Evolutionary conservation across 2,888 invertebrate genomes (phyloP).

Genomic region (Philopedon plagiatum): DNA sequence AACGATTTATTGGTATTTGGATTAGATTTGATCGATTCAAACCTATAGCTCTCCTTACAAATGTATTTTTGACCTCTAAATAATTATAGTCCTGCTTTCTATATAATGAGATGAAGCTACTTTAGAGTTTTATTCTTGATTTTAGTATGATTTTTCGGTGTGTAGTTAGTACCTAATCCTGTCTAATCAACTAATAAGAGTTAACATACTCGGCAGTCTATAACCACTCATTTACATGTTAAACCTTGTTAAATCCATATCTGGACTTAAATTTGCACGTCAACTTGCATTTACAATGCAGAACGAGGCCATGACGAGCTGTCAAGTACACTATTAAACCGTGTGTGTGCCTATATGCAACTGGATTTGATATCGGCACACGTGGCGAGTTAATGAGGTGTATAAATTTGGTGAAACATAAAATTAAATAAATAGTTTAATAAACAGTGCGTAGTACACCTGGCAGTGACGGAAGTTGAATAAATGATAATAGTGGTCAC

Average conservation of each 20-base stretch:
- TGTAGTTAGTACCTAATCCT: no score
- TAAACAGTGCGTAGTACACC: constrained; percentile 17
- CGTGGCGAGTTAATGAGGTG: constrained; percentile 41
- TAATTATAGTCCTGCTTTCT: no score
- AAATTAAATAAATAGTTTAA: constrained; percentile 38
- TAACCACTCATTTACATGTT: constrained; percentile 11
- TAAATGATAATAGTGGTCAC: background rate
- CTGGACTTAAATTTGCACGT: constrained; percentile 20
- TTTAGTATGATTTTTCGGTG: no score
- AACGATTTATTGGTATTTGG: no score
- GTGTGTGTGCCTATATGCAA: constrained; percentile 29
- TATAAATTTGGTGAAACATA: constrained; percentile 28
- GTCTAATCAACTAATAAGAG: no score
- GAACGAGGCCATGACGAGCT: constrained; percentile 13
- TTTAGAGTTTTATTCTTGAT: no score
- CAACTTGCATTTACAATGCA: constrained; percentile 20
- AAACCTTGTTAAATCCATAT: constrained; percentile 16
- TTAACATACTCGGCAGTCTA: no score
- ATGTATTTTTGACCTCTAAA: no score
- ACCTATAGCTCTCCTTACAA: no score
- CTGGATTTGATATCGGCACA: constrained; percentile 35
- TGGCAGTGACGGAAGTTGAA: constrained; percentile 22
- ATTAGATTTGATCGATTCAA: no score
- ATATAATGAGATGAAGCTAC: no score
- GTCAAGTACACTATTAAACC: constrained; percentile 34